Evolutionary conservation across 2,888 invertebrate genomes (phyloP), one percentile per base, ranked within the genome.

Genomic region (Hydriomena furcata): DNA sequence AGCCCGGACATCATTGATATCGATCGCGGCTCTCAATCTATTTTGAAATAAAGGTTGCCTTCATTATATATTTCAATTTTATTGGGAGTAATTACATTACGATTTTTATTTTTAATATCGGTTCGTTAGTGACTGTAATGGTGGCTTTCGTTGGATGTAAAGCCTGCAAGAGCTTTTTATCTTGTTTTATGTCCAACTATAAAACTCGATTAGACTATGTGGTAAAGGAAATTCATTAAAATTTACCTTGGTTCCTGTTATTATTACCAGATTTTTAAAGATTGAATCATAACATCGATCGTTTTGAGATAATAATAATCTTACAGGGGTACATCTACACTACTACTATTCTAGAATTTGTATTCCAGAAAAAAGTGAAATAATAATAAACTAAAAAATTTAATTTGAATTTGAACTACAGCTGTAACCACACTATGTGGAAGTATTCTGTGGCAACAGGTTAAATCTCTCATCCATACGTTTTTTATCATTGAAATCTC

Each of bases 21-120:
- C 70, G 61, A 66, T 71, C 72, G 70, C 69, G 65, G 68, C 61
- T 77, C 73, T 79, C 65, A 69, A 79, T 78, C 76, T 68, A 73
- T 75, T 77, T 75, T 66, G 62, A 65, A 73, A 80, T 79, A 68
- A 76, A 78, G 71, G 72, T 81, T 71, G 69, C 63, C 66, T 79
- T 80, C 77, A 80, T 79, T 77, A 79, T 66, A 79, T 76, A 74
- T 78, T 74, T 82, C 66, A 75, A 76, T 79, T 82, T 81, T 82
- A 82, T 81, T 80, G 70, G 60, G 62, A 62, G 69, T 71, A 66
- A 73, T 74, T 79, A 71, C 63, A 69, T 70, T 68, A 70, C 72
- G 48, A 64, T 63, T 66, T 75, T 66, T 71, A 63, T 70, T 63
- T 73, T 73, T 77, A 74, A 79, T 79, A 72, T 70, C 66, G 67